Conservation (phyloP, 2,888 invertebrate species). For the Hedya salicella region DNA sequence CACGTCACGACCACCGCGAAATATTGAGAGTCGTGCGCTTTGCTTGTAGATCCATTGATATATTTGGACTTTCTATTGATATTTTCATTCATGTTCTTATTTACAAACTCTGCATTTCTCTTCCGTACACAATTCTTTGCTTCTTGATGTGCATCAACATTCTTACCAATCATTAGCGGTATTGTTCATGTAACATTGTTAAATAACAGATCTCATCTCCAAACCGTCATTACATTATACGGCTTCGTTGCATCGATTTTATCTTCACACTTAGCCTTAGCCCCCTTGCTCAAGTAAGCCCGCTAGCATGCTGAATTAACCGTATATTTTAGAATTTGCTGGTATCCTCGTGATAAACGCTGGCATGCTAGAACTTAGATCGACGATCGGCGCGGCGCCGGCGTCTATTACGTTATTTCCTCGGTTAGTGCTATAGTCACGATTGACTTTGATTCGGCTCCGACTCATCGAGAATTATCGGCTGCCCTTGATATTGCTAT, state of each 20-base stretch:
- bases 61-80: slow-evolving; percentile 43
- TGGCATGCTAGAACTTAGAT: slow-evolving; percentile 32
- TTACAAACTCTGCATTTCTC: slow-evolving; percentile 13
- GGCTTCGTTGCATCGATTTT: slow-evolving; percentile 24
- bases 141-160: not conserved
- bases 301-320: slow-evolving; percentile 19
- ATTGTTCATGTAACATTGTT: slow-evolving; percentile 23
- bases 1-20: slow-evolving; percentile 70
- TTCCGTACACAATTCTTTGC: not conserved
- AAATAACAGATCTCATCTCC: slow-evolving; percentile 30
- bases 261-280: slow-evolving; percentile 29
- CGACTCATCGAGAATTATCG: slow-evolving; percentile 59
- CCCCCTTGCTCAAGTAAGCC: slow-evolving; percentile 14
- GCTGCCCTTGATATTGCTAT: slow-evolving; percentile 53
- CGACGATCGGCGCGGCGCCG: slow-evolving; percentile 45
- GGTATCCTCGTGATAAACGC: slow-evolving; percentile 14
- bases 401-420: slow-evolving; percentile 50
- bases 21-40: slow-evolving; percentile 66
- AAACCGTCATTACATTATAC: slow-evolving; percentile 28
- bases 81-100: slow-evolving; percentile 36
- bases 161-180: slow-evolving; percentile 8
- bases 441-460: slow-evolving; percentile 60
- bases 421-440: slow-evolving; percentile 62
- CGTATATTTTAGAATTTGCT: not conserved
- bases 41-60: slow-evolving; percentile 51